Base-by-base conservation (phyloP, 1,140 invertebrate species). In the Cotesia typhae region DNA sequence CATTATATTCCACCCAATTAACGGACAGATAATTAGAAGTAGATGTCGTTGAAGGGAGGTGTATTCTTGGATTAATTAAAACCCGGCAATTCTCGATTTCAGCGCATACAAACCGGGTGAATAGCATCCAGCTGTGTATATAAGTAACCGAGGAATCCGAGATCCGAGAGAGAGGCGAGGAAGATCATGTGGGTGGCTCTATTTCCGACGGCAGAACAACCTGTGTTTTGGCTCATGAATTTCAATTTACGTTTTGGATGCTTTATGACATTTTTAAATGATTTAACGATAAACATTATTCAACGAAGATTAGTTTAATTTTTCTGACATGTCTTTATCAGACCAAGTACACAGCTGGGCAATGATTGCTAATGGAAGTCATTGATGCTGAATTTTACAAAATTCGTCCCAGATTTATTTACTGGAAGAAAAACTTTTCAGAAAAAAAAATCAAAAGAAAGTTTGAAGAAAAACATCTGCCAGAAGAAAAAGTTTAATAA, bases 211-310 rank as follows among this genome's bases (percentile, higher is more conserved):
- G 61, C 37, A 38, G 53, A 47, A 47, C 66, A 35, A 72, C 41
- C 57, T 66, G 67, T 61, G 64, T 14, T 71, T 73, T 73, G 65
- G 65, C 76, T 69, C 77, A 76, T 79, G 75, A 80, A 72, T 76
- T 78, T 67, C 77, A 79, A 80, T 80, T 78, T 77, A 76, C 76
- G 76, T 79, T 80, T 79, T 74, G 74, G 71, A 66, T 74, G 73
- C 73, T 79, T 76, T 75, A 77, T 77, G 76, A 78, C 70, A 47
- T 10, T 10, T 10, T 10, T 47, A 6, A 47, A 10, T 47, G 41
- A 6, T 47, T 3, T 9, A 4, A 6, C 5, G 9, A 47, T 47
- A 7, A 47, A 47, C 5, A 47, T 10, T 7, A 28, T 28, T 28
- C 28, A 28, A 3, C 28, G 3, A 3, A 1, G 28, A 28, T 28